Evolutionary conservation across 2,797 vertebrate genomes (phyloP).

Genomic region (Psittacula echo): DNA sequence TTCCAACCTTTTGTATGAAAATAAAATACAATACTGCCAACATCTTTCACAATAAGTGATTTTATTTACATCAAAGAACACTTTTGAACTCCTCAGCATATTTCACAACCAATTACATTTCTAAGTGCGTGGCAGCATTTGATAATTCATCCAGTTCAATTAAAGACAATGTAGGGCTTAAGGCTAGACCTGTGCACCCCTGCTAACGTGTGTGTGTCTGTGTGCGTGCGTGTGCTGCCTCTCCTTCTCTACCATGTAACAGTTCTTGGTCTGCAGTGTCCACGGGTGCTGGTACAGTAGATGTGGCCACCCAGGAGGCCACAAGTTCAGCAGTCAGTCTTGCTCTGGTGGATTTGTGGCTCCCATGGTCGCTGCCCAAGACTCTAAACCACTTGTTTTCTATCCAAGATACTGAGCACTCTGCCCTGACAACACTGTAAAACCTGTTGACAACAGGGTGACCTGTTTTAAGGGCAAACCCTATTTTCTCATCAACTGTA

Average conservation of each 20-base stretch:
- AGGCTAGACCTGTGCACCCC: background rate
- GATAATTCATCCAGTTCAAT: background rate
- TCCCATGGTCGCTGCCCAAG: background rate
- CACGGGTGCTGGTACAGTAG: background rate
- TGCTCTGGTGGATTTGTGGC: background rate
- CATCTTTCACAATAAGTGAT: constrained; percentile 26
- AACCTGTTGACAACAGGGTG: background rate
- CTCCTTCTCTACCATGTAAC: background rate
- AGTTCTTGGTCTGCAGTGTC: background rate
- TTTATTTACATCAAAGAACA: constrained; percentile 58
- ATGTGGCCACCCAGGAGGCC: background rate
- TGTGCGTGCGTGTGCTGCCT: background rate
- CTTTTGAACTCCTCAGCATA: constrained; percentile 56
- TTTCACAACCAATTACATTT: constrained; percentile 70
- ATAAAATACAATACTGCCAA: constrained; percentile 35
- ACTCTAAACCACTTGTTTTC: background rate
- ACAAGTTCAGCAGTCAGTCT: background rate
- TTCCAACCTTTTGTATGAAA: constrained; percentile 44
- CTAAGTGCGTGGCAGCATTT: background rate
- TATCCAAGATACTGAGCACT: background rate
- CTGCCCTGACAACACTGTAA: background rate
- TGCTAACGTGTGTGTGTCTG: accelerated
- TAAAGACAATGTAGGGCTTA: background rate
- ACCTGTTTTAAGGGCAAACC: background rate
- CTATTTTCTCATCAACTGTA: background rate